These are phyloP conservation scores for Lytechinus variegatus DNA, from an alignment of 35 echinoderm and acorn worm genomes.

Conservation along the genomic window DNA sequence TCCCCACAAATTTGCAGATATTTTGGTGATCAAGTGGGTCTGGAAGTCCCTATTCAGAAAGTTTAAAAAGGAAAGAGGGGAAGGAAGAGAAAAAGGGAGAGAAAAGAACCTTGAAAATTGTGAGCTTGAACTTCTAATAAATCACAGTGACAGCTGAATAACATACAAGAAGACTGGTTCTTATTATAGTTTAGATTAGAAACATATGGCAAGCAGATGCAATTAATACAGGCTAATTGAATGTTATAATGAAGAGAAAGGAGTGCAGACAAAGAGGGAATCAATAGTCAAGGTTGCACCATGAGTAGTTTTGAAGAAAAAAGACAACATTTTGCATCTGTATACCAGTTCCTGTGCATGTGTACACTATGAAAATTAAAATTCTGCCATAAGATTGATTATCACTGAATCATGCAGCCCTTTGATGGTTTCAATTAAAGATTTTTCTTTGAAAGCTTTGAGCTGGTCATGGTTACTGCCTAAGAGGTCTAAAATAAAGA, in stretches of 20 bases:
- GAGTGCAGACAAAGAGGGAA: background rate
- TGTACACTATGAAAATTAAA: background rate
- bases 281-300: background rate
- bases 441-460: too few relatives aligned
- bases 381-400: background rate
- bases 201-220: slow-evolving; percentile 1
- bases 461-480: too few relatives aligned
- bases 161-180: background rate
- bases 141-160: background rate
- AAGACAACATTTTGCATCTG: slow-evolving; percentile 2
- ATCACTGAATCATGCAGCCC: background rate
- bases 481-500: too few relatives aligned
- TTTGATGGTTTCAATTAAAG: background rate
- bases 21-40: too few relatives aligned
- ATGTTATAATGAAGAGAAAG: background rate
- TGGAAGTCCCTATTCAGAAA: too few relatives aligned
- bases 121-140: slow-evolving; percentile 4
- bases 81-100: background rate
- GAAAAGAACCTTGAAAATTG: background rate
- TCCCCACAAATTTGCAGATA: too few relatives aligned
- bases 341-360: background rate
- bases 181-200: slow-evolving; percentile 15
- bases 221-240: slow-evolving; percentile 6
- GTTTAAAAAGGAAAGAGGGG: background rate
- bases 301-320: background rate